Evolutionary conservation across 2,113 vertebrate species (phyloP).

Genomic region (Toxostoma redivivum): DNA sequence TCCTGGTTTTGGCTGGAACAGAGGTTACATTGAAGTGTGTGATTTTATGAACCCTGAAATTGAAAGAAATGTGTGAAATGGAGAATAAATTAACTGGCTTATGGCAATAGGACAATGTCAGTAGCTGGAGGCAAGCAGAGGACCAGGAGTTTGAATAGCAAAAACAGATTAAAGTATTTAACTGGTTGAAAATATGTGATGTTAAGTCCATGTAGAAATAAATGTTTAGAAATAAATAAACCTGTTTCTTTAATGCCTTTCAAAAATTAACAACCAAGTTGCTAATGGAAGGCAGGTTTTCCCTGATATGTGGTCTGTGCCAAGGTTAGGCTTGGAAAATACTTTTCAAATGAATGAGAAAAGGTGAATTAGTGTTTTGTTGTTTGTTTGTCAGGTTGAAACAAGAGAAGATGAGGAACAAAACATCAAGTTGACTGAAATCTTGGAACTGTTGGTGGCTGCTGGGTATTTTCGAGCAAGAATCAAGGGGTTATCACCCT

Average conservation of each 20-base stretch:
- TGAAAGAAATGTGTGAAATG: neutral
- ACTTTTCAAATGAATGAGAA: neutral
- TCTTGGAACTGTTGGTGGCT: conserved; percentile 93
- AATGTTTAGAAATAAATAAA: no score
- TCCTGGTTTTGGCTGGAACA: neutral
- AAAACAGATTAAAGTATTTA: neutral
- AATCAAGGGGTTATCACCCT: conserved; percentile 94
- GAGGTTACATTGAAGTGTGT: neutral
- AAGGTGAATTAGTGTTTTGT: neutral
- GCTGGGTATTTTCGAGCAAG: conserved; percentile 96
- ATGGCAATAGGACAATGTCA: neutral
- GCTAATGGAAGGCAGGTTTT: neutral
- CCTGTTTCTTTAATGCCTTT: neutral
- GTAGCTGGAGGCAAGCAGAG: neutral
- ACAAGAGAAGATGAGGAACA: conserved; percentile 97
- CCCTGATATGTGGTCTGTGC: rapidly evolving
- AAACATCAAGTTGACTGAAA: conserved; percentile 88
- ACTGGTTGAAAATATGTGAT: neutral
- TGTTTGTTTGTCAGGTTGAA: conserved; percentile 82
- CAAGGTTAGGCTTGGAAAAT: neutral
- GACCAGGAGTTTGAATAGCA: neutral
- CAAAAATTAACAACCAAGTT: neutral
- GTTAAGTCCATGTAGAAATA: neutral
- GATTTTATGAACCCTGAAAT: neutral
- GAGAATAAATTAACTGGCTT: neutral